Evolutionary conservation across 2,888 invertebrate genomes (phyloP).

Genomic region (Drosophila nr. fundita): DNA sequence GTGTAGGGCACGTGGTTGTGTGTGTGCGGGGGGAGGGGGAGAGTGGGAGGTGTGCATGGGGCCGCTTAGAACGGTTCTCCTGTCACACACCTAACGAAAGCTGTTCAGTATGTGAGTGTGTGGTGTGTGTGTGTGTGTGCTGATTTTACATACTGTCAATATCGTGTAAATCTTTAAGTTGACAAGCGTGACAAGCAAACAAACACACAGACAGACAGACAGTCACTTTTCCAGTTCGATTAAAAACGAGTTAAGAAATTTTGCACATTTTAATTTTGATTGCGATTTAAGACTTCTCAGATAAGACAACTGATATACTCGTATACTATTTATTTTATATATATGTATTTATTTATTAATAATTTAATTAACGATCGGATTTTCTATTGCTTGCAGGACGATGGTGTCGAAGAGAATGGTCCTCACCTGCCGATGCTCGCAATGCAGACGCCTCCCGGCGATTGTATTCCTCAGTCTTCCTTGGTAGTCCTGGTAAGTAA

Average conservation of each 20-base stretch:
- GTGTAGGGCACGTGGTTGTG: slow-evolving; percentile 18
- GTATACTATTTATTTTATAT: background rate
- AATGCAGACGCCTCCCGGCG: slow-evolving; percentile 92
- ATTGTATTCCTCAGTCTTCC: slow-evolving; percentile 95
- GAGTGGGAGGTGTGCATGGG: background rate
- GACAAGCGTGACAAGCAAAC: slow-evolving; percentile 80
- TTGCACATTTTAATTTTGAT: background rate
- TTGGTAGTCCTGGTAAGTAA: slow-evolving; percentile 92
- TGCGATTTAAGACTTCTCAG: background rate
- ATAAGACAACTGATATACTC: background rate
- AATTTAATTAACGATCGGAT: slow-evolving; percentile 60
- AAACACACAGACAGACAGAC: slow-evolving; percentile 1
- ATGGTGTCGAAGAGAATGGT: slow-evolving; percentile 97
- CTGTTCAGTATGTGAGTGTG: slow-evolving; percentile 6
- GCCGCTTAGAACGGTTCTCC: slow-evolving; percentile 31
- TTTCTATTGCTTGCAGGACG: slow-evolving; percentile 89
- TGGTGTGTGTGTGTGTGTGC: slow-evolving; percentile 18
- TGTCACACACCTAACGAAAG: slow-evolving; percentile 42
- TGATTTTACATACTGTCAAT: slow-evolving; percentile 65
- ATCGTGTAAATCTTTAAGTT: slow-evolving; percentile 69
- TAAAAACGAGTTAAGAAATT: background rate
- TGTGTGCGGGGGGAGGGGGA: background rate
- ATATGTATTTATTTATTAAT: background rate
- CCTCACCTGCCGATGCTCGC: slow-evolving; percentile 92
- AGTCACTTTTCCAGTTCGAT: slow-evolving; percentile 17